These are phyloP conservation scores for Rallus limicola DNA, from an alignment of 2,113 vertebrate species.

Conservation along the genomic window DNA sequence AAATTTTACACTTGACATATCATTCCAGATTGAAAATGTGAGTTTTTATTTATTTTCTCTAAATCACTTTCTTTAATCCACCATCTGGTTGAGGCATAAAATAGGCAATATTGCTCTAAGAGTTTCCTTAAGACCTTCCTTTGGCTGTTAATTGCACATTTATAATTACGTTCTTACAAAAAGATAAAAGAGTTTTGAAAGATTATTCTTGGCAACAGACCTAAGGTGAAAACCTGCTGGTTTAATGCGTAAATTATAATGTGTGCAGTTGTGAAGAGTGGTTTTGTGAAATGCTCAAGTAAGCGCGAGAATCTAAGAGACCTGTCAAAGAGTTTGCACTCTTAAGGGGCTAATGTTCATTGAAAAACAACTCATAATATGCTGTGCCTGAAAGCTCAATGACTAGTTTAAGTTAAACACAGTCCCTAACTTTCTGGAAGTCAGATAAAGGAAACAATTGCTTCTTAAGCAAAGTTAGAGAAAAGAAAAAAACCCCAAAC, in stretches of 20 bases:
- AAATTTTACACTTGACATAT: conserved; percentile 29
- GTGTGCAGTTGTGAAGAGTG: conserved; percentile 58
- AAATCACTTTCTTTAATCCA: conserved; percentile 21
- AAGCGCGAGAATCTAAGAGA: conserved; percentile 59
- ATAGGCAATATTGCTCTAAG: conserved; percentile 17
- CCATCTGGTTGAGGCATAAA: conserved; percentile 47
- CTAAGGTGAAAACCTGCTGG: conserved; percentile 70
- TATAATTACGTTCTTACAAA: conserved; percentile 68
- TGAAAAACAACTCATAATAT: conserved; percentile 57
- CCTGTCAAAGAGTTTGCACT: conserved; percentile 68
- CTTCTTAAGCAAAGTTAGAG: background rate
- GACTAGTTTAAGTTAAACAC: conserved; percentile 56
- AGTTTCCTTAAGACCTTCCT: conserved; percentile 53
- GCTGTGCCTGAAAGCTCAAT: conserved; percentile 61
- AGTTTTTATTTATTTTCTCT: conserved; percentile 35
- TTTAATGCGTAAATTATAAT: conserved; percentile 78
- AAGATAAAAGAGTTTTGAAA: conserved; percentile 65
- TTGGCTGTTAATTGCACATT: conserved; percentile 68
- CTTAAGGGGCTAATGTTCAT: conserved; percentile 27
- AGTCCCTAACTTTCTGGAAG: conserved; percentile 49
- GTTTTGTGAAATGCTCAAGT: conserved; percentile 61
- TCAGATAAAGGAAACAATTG: conserved; percentile 65
- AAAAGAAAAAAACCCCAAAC: background rate
- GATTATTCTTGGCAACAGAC: conserved; percentile 74
- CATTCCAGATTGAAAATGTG: conserved; percentile 9